Conservation (phyloP, 2,888 invertebrate species). For the Dicroscelio sp. region DNA sequence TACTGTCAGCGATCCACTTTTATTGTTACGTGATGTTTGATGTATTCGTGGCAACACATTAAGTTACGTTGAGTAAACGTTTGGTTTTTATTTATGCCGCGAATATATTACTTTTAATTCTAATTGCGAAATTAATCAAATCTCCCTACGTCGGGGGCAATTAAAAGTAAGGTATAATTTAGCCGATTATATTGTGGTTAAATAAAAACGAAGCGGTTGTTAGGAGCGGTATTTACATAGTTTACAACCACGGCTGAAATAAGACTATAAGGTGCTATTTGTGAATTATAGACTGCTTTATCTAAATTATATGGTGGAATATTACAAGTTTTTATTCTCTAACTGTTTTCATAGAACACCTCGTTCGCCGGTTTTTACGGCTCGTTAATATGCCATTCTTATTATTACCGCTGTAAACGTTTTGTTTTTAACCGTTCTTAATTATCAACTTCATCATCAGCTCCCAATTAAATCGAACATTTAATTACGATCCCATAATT, state of each 20-base stretch:
- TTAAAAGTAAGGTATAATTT: conserved; percentile 72
- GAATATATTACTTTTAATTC: conserved; percentile 52
- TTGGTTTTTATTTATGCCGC: conserved; percentile 52
- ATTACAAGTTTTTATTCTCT: conserved; percentile 72
- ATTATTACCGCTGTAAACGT: conserved; percentile 56
- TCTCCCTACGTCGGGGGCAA: conserved; percentile 52
- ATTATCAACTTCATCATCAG: conserved; percentile 28
- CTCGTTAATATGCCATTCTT: conserved; percentile 53
- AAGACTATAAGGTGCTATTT: conserved; percentile 64
- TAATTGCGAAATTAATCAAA: conserved; percentile 70
- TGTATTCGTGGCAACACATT: conserved; percentile 22
- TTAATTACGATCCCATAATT: background rate
- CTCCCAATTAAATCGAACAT: background rate
- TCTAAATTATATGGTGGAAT: conserved; percentile 75
- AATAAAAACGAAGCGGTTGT: conserved; percentile 69
- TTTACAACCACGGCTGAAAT: conserved; percentile 68
- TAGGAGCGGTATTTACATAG: conserved; percentile 70
- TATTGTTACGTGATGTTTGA: conserved; percentile 50
- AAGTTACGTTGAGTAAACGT: conserved; percentile 18
- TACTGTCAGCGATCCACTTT: conserved; percentile 36
- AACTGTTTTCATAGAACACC: conserved; percentile 59
- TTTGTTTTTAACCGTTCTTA: conserved; percentile 43
- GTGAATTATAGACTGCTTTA: conserved; percentile 75
- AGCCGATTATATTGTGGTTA: conserved; percentile 68
- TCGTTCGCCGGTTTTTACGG: conserved; percentile 58